Percentiles rank a stretch among this genome's conserved stretches.
These are phyloP conservation scores for Argyresthia goedartella DNA, from an alignment of 2,888 invertebrate genomes.

Conservation along the genomic window DNA sequence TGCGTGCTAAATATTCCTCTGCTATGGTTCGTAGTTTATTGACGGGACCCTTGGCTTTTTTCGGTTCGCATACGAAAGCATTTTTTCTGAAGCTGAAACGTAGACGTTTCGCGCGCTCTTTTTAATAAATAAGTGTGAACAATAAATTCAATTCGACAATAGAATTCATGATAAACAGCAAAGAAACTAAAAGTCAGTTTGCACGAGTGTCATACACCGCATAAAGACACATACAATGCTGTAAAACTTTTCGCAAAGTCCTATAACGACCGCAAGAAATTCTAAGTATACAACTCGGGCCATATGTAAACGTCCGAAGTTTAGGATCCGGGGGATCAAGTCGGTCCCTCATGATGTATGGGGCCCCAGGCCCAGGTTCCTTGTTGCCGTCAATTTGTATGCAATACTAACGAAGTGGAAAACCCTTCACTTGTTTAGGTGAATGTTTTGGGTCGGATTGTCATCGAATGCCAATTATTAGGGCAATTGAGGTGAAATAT, in stretches of 20 bases:
- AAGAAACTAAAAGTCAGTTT: too few species aligned
- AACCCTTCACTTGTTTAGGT: not conserved
- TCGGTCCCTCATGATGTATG: constrained; percentile 25
- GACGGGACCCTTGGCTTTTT: not conserved
- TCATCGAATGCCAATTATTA: too few species aligned
- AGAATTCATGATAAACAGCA: too few species aligned
- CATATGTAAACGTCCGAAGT: not conserved
- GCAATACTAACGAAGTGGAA: constrained; percentile 9
- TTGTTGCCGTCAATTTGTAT: constrained; percentile 29
- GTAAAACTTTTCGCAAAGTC: not conserved
- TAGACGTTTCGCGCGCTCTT: too few species aligned
- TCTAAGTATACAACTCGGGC: not conserved
- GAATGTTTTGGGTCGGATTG: too few species aligned
- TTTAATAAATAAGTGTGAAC: too few species aligned
- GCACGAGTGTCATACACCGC: too few species aligned
- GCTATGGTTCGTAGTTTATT: not conserved
- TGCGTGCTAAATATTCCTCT: not conserved
- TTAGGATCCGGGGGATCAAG: constrained; percentile 3
- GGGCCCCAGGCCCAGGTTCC: constrained; percentile 21
- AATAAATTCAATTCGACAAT: too few species aligned
- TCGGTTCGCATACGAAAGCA: not conserved
- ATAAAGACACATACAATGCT: not conserved
- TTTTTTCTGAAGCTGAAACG: too few species aligned
- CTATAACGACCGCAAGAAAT: not conserved
- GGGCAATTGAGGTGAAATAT: too few species aligned